Evolutionary conservation across 2,113 vertebrate species (phyloP), one percentile per base, ranked within the genome.

Genomic region (Gavialis gangeticus): DNA sequence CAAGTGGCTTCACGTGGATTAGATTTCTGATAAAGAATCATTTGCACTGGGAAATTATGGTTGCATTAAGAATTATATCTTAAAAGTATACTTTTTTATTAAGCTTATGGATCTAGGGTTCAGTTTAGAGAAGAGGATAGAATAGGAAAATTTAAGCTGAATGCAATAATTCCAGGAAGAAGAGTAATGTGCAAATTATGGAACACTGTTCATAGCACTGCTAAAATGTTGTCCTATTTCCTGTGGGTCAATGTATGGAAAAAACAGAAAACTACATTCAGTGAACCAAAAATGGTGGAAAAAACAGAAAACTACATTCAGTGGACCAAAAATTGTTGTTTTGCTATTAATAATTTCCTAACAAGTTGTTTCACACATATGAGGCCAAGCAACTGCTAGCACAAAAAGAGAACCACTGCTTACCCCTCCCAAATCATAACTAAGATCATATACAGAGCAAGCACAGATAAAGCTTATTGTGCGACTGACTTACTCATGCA

Each of bases 181-280:
- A 85, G 34, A 37, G 62, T 83, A 0, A 63, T 92, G 67, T 46
- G n/a, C 76, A 94, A 3, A 24, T n/a, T 71, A 22, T 17, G 2
- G 15, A 34, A 34, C 5, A 28, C 2, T 16, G 59, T 46, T 63
- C 56, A 25, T 63, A 91, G 92, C 34, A 4, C 54, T 14, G 0
- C 56, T 58, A 63, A 55, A 12, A 10, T 27, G 10, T 63, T 77
- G 18, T 13, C 7, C 6, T 10, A 10, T 19, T 30, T 63, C 91
- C 75, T 81, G 12, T 30, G 95, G 25, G 16, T 71, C 88, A 84
- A 59, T 11, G 10, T 67, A 66, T 3, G 78, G 88, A 93, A 63
- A 5, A 46, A 1, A 12, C 8, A 13, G 2, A 4, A 67, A 12
- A 11, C 30, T n/a, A 27, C 1, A 2, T 58, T 81, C 81, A 16